Conservation (phyloP, 2,113 vertebrate genomes). For the Paramisgurnus dabryanus region DNA sequence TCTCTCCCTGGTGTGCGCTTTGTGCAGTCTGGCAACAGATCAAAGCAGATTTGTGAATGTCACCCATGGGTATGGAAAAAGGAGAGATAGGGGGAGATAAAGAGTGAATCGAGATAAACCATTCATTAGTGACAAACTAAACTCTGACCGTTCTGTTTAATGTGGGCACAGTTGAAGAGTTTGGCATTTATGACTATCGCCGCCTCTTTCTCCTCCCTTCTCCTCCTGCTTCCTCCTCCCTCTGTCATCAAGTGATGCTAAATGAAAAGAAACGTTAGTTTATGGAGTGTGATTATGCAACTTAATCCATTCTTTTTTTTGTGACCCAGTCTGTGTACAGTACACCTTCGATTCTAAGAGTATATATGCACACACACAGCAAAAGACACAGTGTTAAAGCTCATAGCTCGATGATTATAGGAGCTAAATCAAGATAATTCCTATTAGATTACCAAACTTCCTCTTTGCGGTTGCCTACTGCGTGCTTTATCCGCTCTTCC, state of each 20-base stretch:
- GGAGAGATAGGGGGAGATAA: conserved; percentile 65
- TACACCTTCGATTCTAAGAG: not conserved
- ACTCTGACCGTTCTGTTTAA: conserved; percentile 64
- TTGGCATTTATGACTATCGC: conserved; percentile 40
- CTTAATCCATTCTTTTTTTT: not conserved
- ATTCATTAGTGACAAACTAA: conserved; percentile 59
- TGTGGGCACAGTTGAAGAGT: conserved; percentile 72
- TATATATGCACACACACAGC: conserved; percentile 8
- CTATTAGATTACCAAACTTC: conserved; percentile 68
- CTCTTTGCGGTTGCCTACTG: conserved; percentile 36
- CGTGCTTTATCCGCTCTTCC: conserved; percentile 9
- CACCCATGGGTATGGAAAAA: conserved; percentile 69
- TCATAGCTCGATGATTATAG: conserved; percentile 40
- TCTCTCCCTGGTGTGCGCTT: conserved; percentile 49
- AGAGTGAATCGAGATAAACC: conserved; percentile 53
- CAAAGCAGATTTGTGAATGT: conserved; percentile 75
- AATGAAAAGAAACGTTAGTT: not conserved
- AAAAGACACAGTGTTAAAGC: not conserved
- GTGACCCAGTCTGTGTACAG: no score
- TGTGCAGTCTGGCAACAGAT: conserved; percentile 77
- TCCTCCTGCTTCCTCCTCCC: conserved; percentile 4
- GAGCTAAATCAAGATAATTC: conserved; percentile 66
- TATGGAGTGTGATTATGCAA: not conserved
- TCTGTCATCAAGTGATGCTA: conserved; percentile 14
- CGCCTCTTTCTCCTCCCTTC: conserved; percentile 22